Base-by-base conservation (phyloP, 2,113 vertebrate species). In the Salvelinus sp. region DNA sequence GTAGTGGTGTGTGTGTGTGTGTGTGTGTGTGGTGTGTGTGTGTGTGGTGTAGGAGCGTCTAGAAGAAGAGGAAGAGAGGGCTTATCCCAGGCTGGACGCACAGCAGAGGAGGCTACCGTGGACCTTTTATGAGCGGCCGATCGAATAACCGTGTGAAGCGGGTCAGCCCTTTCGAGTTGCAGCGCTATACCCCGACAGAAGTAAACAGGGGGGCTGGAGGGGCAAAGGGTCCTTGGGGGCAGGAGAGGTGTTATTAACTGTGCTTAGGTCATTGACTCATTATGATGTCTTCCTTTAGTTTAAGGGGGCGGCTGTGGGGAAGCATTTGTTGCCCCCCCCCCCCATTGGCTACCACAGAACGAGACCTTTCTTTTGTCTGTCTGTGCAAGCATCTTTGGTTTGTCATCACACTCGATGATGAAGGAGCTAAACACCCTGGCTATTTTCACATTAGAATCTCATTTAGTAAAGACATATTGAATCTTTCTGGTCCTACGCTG, bases 121-220 rank as follows among this genome's bases (percentile, higher is more conserved):
- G 95, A 96, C 95, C 96, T 96, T 96, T 84, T 16, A 96, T 96
- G 94, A 96, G 88, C 93, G 86, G 87, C 89, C 90, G 93, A 96
- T 97, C 96, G 95, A 96, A 96, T 97, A 95, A 86, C 80, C 80
- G 88, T 92, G 91, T 88, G 79, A 92, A 92, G 79, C 88, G 87
- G 87, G 88, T 91, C 89, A 80, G 89, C 89, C 92, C 92, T 94
- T 92, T 95, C n/a, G 93, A 92, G 92, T 90, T 84, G 84, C 82
- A 87, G 84, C 84, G n/a, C 83, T 86, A 84, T 90, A 86, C 92
- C 85, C 33, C n/a, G n/a, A n/a, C 93, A 90, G 85, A 91, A 86
- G 9, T 44, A 44, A 44, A 44, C 38, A 44, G 38, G 2, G 38
- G 38, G 9, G 38, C 38, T 44, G 38, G 38, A 44, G 38, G 38